These are phyloP conservation scores for Melitaea athalia DNA, from an alignment of 2,888 invertebrate species.

Conservation along the genomic window DNA sequence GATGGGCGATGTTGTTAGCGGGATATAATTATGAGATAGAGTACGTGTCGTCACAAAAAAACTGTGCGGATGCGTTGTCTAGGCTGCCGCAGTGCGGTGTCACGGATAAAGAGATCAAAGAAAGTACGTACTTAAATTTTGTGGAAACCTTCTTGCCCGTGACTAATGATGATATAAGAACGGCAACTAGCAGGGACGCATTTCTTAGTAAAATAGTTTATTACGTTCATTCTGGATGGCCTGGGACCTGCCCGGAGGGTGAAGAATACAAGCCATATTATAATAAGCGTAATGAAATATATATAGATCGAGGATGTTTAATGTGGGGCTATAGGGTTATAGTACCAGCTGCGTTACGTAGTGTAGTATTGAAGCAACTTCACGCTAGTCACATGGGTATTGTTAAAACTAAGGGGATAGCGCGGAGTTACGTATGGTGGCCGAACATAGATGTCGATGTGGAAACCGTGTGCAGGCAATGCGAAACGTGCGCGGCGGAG, in stretches of 20 bases:
- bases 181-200: background rate
- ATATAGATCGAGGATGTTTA: background rate
- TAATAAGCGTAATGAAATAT: background rate
- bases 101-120: background rate
- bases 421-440: constrained; percentile 11
- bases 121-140: constrained; percentile 2
- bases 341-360: background rate
- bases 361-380: background rate
- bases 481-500: constrained; percentile 43
- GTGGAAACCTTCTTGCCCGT: background rate
- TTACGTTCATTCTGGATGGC: constrained; percentile 6
- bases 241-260: background rate
- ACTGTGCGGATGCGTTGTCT: constrained; percentile 18
- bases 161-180: background rate
- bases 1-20: constrained; percentile 48
- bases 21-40: constrained; percentile 45
- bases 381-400: constrained; percentile 4
- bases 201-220: constrained; percentile 9
- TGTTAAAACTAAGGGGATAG: constrained; percentile 1
- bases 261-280: constrained; percentile 6
- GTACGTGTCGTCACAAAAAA: constrained; percentile 1
- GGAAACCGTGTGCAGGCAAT: background rate
- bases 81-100: constrained; percentile 4
- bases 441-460: background rate
- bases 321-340: constrained; percentile 7